A percentile compares a stretch with the other conserved stretches of the same genome.
Conservation (phyloP, 2,113 vertebrate genomes). For the Spilogale gracilis region DNA sequence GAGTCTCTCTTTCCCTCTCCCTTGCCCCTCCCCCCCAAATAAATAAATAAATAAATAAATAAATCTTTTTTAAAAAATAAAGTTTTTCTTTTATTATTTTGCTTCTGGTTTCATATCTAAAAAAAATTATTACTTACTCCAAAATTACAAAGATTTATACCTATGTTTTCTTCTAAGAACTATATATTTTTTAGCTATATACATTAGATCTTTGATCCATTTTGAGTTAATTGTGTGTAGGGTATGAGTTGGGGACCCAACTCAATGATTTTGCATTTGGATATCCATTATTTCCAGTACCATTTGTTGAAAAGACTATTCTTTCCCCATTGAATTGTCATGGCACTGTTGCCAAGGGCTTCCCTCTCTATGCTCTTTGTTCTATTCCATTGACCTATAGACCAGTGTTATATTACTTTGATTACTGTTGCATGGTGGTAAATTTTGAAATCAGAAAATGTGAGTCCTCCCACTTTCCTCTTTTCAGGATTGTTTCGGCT, state of each 20-base stretch:
- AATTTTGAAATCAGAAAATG: not conserved
- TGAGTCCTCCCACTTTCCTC: not conserved
- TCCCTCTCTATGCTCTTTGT: not conserved
- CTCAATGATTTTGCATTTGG: not conserved
- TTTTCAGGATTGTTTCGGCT: not conserved
- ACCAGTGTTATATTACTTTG: not conserved
- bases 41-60: too few relatives aligned
- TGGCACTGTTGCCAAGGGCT: not conserved
- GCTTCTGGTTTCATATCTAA: slow-evolving; percentile 30
- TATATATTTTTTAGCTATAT: not conserved
- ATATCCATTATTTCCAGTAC: not conserved
- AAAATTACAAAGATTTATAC: slow-evolving; percentile 28
- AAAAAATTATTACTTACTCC: not conserved
- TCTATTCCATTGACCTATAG: not conserved
- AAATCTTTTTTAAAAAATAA: too few relatives aligned
- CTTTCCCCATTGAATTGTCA: not conserved
- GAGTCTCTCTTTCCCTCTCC: too few relatives aligned
- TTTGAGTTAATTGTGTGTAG: not conserved
- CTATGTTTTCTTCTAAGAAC: not conserved
- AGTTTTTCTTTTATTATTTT: not conserved
- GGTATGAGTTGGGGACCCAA: not conserved
- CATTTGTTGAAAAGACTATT: not conserved
- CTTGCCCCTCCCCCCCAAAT: too few relatives aligned
- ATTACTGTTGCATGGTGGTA: not conserved
- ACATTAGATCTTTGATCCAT: not conserved